Evolutionary conservation across 2,888 invertebrate genomes (phyloP), one percentile per base, ranked within the genome.

Genomic region (Congeria kusceri): DNA sequence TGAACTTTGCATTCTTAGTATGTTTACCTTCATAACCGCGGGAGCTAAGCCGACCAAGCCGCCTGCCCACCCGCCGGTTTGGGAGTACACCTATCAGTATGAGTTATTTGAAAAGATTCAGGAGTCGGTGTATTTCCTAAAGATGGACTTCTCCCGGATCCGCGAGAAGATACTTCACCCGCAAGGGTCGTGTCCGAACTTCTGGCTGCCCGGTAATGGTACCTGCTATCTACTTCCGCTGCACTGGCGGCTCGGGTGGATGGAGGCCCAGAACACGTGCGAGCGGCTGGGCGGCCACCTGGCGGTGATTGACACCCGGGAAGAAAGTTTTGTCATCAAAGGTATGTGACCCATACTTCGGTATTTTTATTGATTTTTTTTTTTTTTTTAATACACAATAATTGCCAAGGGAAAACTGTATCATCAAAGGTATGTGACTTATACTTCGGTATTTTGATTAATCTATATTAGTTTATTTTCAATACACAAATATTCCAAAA

Each of bases 81-180:
- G 76, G 76, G 76, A 76, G 53, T 76, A 76, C 28, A 76, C 76
- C 0, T 66, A 76, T 23, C 69, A 69, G 20, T 76, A 58, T n/a
- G 70, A 76, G 39, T 27, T 76, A 4, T 76, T 76, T 39, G 76
- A 76, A 49, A 76, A 76, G 44, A 70, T 65, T 13, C 65, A 76
- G 29, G 9, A 25, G 47, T 61, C 32, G 18, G 13, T 53, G 3
- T 39, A 70, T 9, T 20, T 23, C 28, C 53, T 76, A 13, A 20
- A 59, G 15, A 25, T 32, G 23, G 61, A 49, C n/a, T 3, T 70
- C 4, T 18, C n/a, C 23, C 46, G 49, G 53, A 11, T 65, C 18
- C 44, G 57, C 2, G 49, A 66, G 11, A 20, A 23, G 7, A n/a
- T 28, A 13, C 39, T 39, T 29, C 27, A 44, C 0, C 20, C 23